Evolutionary conservation across 2,888 invertebrate species (phyloP), one percentile per base, ranked within the genome.

Genomic region (Dicyrtoma fusca): DNA sequence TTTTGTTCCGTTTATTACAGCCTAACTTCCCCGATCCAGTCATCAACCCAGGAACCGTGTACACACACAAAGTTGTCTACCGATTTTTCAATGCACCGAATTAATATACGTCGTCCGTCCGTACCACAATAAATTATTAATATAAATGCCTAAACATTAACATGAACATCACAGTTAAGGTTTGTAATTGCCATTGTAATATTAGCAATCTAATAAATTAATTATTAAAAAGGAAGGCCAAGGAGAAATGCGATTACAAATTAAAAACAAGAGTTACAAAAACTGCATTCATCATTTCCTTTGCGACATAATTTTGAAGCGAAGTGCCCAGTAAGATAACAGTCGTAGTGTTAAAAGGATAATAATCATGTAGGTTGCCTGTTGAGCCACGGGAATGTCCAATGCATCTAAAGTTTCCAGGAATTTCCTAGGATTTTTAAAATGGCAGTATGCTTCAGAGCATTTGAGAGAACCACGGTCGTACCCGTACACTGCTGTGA

Each of bases 391-490:
- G 21, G 75, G 74, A 11, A 81, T 77, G 6, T 90, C 89, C 0
- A 86, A 85, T 88, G 93, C 90, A 68, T 92, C 91, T 69, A 97
- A 89, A 83, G 93, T 90, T 78, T 92, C 89, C 68, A 97, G 86
- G 82, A 97, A 92, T 82, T 91, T 90, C 79, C 88, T 87, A 8
- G 94, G 92, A 81, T 89, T 89, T 80, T 91, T 89, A 84, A 90
- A 93, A 82, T 92, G 92, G 85, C 94, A 94, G 84, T 92, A 94
- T 11, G 88, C 88, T 81, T 90, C 89, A 47, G 89, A 89, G 84
- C 97, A 97, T 79, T 90, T 88, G 71, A 97, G 85, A 81, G 91
- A 90, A 76, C 89, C 90, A 47, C 87, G 77, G 76, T 86, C 83
- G 75, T 84, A 84, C 0, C 86, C 86, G 79, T 87, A 87, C 42